A percentile compares a stretch with the other conserved stretches of the same genome.
Evolutionary conservation across 2,113 vertebrate species (phyloP).

Genomic region (Cyanocitta stelleri): DNA sequence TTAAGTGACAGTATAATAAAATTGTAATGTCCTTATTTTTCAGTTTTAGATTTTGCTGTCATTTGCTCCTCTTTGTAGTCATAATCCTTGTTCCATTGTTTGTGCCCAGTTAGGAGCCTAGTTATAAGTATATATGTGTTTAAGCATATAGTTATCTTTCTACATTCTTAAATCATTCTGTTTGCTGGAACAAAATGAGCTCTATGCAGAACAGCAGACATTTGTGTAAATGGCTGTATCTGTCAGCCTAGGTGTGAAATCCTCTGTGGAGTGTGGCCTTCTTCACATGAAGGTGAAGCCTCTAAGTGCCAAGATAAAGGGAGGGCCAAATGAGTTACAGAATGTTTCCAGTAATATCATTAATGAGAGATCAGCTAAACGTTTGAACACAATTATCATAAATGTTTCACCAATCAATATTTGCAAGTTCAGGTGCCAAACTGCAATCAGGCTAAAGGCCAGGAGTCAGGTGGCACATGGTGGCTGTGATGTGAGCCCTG

Average conservation of each 20-base stretch:
- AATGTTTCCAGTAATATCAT: neutral
- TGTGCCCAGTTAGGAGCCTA: neutral
- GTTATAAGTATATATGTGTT: neutral
- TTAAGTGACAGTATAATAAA: neutral
- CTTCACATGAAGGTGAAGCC: neutral
- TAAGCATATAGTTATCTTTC: neutral
- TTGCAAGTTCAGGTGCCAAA: neutral
- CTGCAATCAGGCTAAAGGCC: neutral
- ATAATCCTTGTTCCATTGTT: neutral
- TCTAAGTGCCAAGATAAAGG: neutral
- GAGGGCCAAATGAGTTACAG: neutral
- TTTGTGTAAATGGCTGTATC: neutral
- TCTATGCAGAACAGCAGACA: neutral
- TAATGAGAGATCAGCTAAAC: neutral
- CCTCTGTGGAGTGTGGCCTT: neutral
- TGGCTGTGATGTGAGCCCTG: neutral
- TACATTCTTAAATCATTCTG: neutral
- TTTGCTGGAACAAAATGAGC: neutral
- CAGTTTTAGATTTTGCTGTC: neutral
- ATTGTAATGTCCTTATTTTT: neutral
- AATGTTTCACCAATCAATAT: slow-evolving; percentile 2
- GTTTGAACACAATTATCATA: neutral
- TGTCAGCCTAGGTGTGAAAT: neutral
- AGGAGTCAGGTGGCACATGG: neutral
- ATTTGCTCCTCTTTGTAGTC: neutral